Conservation (phyloP, 2,797 vertebrate genomes). For the Enteromius argenteus region DNA sequence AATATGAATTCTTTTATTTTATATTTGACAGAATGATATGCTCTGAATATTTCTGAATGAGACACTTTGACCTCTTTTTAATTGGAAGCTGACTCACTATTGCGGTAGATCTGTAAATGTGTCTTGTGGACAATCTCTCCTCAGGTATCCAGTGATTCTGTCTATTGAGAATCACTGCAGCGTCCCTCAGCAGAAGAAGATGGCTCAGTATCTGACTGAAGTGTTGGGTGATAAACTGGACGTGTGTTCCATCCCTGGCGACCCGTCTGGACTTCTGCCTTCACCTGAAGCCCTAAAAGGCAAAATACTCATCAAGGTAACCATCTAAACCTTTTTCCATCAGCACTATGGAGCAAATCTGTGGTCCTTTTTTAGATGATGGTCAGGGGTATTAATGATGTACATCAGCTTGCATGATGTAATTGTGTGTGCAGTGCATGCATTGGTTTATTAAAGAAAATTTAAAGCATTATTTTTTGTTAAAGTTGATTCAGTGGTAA, state of each 20-base stretch:
- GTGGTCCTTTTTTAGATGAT: neutral
- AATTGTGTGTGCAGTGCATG: neutral
- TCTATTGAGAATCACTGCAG: conserved; percentile 99
- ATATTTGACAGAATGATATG: neutral
- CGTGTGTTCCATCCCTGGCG: conserved; percentile 80
- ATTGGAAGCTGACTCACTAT: neutral
- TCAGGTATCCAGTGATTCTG: conserved; percentile 94
- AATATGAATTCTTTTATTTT: neutral
- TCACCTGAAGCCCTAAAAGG: conserved; percentile 91
- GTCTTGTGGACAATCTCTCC: neutral
- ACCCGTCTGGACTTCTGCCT: conserved; percentile 83
- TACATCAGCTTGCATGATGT: neutral
- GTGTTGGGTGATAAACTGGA: conserved; percentile 94
- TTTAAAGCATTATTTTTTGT: neutral
- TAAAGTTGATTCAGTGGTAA: neutral
- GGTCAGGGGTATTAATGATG: neutral
- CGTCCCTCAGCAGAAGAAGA: conserved; percentile 95
- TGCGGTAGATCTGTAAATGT: neutral
- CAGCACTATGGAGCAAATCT: neutral
- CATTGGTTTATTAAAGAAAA: neutral
- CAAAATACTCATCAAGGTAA: conserved; percentile 96
- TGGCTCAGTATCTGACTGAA: conserved; percentile 92
- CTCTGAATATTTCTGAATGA: neutral
- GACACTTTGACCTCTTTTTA: neutral
- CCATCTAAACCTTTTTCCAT: neutral